Percentiles rank a stretch among this genome's conserved stretches.
Conservation (phyloP, 2,797 vertebrate species). For the Phalloptychus januarius region DNA sequence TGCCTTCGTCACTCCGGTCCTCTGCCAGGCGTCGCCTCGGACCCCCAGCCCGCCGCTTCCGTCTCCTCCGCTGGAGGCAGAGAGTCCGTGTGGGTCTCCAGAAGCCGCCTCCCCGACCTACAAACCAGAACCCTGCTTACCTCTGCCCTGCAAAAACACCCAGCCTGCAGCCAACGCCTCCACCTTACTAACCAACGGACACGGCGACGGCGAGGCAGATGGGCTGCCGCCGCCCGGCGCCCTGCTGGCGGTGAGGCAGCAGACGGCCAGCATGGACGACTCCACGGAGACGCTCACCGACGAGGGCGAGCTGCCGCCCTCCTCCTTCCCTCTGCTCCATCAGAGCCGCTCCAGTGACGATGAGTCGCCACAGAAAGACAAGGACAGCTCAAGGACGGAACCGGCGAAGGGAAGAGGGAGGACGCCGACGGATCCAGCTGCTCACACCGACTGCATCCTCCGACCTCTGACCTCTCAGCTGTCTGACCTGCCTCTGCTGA, state of each 20-base stretch:
- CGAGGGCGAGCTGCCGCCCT: constrained; percentile 51
- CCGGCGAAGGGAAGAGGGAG: constrained; percentile 51
- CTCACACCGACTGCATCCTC: constrained; percentile 70
- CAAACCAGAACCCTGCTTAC: constrained; percentile 61
- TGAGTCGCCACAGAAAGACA: constrained; percentile 31
- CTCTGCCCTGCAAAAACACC: constrained; percentile 62
- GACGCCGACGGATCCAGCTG: constrained; percentile 35
- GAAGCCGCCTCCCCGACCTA: constrained; percentile 50
- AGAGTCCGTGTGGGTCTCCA: constrained; percentile 64
- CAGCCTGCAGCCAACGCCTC: constrained; percentile 29
- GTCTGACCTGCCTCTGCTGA: constrained; percentile 87
- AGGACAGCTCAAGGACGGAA: constrained; percentile 57
- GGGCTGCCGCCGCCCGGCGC: constrained; percentile 30
- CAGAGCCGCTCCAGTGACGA: constrained; percentile 33
- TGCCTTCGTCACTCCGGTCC: constrained; percentile 53
- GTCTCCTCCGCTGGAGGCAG: constrained; percentile 35
- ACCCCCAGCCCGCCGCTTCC: constrained; percentile 54
- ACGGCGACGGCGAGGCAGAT: constrained; percentile 20
- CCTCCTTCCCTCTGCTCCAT: constrained; percentile 20
- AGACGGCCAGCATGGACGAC: constrained; percentile 70
- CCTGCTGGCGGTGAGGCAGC: constrained; percentile 60
- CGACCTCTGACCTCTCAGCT: constrained; percentile 85
- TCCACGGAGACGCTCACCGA: constrained; percentile 81
- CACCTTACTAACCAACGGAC: constrained; percentile 33
- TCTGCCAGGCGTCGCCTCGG: constrained; percentile 67